Evolutionary conservation across 2,888 invertebrate genomes (phyloP).

Genomic region (Heliconius hortense): DNA sequence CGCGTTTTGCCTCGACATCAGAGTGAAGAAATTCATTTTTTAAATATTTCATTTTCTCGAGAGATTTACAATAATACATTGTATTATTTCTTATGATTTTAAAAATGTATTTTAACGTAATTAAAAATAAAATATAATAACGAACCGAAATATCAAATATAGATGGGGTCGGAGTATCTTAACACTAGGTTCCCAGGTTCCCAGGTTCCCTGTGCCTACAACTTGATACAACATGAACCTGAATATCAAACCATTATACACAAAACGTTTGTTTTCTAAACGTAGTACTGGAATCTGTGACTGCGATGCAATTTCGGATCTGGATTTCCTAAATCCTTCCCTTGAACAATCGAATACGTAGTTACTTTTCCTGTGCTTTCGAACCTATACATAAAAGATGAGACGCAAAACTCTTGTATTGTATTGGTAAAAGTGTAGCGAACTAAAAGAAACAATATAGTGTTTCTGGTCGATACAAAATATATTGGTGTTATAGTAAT

Average conservation of each 20-base stretch:
- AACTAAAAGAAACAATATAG: neutral
- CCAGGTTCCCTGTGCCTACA: no score
- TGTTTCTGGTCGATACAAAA: neutral
- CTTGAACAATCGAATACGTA: constrained; percentile 32
- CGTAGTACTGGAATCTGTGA: constrained; percentile 38
- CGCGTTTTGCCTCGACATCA: neutral
- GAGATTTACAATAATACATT: no score
- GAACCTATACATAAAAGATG: constrained; percentile 18
- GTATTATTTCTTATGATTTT: no score
- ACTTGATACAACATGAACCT: no score
- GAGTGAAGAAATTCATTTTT: neutral
- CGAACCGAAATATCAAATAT: neutral
- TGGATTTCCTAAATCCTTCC: constrained; percentile 40
- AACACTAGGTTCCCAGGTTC: no score
- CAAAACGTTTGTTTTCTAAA: constrained; percentile 31
- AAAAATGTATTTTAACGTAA: neutral
- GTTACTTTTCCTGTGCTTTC: constrained; percentile 17
- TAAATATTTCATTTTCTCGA: neutral
- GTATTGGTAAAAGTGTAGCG: neutral
- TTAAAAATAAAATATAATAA: neutral
- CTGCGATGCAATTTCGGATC: constrained; percentile 39
- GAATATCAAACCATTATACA: constrained; percentile 5
- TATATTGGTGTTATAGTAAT: neutral
- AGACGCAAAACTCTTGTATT: constrained; percentile 10
- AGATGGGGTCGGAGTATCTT: no score